A percentile compares a stretch with the other conserved stretches of the same genome.
These are phyloP conservation scores for Phallusia fumigata DNA, from an alignment of 23 tunicate genomes.

Conservation along the genomic window DNA sequence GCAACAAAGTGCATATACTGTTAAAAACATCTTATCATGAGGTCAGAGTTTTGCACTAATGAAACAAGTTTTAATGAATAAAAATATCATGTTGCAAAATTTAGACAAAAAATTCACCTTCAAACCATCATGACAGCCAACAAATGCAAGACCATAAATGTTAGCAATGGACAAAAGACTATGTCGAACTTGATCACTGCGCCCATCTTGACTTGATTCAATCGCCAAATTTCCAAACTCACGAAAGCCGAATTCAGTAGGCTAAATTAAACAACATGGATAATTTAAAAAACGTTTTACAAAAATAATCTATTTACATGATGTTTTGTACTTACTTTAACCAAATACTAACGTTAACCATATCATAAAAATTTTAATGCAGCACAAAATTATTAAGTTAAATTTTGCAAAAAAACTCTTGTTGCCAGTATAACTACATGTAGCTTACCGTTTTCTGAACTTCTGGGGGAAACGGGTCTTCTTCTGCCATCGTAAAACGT, in stretches of 20 bases:
- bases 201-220: constrained; percentile 6
- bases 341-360: too few relatives aligned
- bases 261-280: constrained; percentile 60
- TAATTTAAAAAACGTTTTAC: too few relatives aligned
- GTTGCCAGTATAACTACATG: too few relatives aligned
- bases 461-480: constrained; percentile 80
- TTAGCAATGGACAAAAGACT: constrained; percentile 63
- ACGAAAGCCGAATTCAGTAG: constrained; percentile 72
- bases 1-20: too few relatives aligned
- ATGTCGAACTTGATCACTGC: constrained; percentile 12
- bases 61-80: not conserved
- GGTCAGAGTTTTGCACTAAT: too few relatives aligned
- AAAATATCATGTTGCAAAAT: not conserved
- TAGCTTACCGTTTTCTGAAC: constrained; percentile 47
- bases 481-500: constrained; percentile 28
- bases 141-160: constrained; percentile 57
- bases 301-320: too few relatives aligned
- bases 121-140: constrained; percentile 45
- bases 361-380: too few relatives aligned
- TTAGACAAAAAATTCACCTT: constrained; percentile 42
- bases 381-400: too few relatives aligned
- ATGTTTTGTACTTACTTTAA: too few relatives aligned
- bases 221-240: constrained; percentile 41
- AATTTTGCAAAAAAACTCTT: too few relatives aligned
- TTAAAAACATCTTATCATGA: too few relatives aligned